phyloP scores from a whole-genome alignment of 2,797 vertebrate genomes.

The Ambastaia sidthimunki region DNA sequence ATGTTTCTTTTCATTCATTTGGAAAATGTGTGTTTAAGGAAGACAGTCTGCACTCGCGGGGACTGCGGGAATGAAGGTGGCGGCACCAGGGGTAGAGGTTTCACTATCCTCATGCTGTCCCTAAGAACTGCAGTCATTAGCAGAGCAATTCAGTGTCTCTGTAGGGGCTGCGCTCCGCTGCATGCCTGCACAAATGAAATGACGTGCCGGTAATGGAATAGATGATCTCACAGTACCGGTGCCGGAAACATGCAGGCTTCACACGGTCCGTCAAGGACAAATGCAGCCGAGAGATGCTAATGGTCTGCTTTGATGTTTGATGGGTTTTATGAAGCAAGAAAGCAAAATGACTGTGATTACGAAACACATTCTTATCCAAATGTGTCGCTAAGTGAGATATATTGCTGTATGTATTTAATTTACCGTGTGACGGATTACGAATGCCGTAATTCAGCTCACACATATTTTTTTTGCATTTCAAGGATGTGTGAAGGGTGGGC shows the following conservation, averaged over 20 bases:
- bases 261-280: slow-evolving; percentile 44
- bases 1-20: too few relatives aligned
- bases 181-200: slow-evolving; percentile 39
- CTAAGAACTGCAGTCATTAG: slow-evolving; percentile 32
- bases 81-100: not conserved
- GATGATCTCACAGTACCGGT: slow-evolving; percentile 30
- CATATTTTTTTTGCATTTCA: slow-evolving; percentile 35
- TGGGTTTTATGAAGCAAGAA: slow-evolving; percentile 50
- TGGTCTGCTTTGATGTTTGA: slow-evolving; percentile 46
- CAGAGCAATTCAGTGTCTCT: slow-evolving; percentile 26
- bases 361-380: slow-evolving; percentile 44
- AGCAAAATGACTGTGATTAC: slow-evolving; percentile 54
- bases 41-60: not conserved
- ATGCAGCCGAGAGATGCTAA: slow-evolving; percentile 31
- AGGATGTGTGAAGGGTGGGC: slow-evolving; percentile 3
- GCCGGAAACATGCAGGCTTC: slow-evolving; percentile 22
- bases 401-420: slow-evolving; percentile 40
- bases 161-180: slow-evolving; percentile 25
- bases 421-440: slow-evolving; percentile 12
- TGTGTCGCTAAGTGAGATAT: slow-evolving; percentile 48
- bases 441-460: slow-evolving; percentile 16
- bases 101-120: not conserved
- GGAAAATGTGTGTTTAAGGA: slow-evolving; percentile 18
- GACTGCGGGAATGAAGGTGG: not conserved
- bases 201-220: slow-evolving; percentile 38